These are phyloP conservation scores for Sinocyclocheilus anophthalmus DNA, from an alignment of 2,113 vertebrate species.

Conservation along the genomic window DNA sequence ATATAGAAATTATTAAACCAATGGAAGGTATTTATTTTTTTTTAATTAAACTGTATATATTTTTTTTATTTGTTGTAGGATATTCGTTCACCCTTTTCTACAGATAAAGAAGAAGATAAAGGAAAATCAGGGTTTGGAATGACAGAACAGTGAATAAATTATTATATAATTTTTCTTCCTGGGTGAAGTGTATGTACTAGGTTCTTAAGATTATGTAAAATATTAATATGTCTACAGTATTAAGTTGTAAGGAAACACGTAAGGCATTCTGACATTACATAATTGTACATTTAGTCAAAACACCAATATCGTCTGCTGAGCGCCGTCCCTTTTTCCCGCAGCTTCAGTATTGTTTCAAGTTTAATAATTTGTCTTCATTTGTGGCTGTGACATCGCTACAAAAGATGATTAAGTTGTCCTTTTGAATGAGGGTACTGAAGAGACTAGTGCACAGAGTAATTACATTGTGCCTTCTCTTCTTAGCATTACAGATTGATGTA, in stretches of 20 bases:
- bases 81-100: neutral
- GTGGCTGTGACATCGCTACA: slow-evolving; percentile 37
- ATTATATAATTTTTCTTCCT: neutral
- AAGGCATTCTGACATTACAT: slow-evolving; percentile 9
- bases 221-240: neutral
- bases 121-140: neutral
- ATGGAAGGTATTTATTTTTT: no score
- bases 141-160: neutral
- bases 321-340: neutral
- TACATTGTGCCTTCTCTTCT: slow-evolving; percentile 47
- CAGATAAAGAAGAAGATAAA: neutral
- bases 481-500: slow-evolving; percentile 49
- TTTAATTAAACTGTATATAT: no score
- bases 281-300: slow-evolving; percentile 26
- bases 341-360: slow-evolving; percentile 20
- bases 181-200: neutral
- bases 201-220: neutral
- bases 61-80: no score
- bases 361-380: slow-evolving; percentile 55
- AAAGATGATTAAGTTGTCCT: slow-evolving; percentile 58
- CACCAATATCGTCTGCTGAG: neutral
- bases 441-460: slow-evolving; percentile 49
- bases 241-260: slow-evolving; percentile 1
- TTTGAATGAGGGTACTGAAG: slow-evolving; percentile 46
- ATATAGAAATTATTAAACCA: no score